Conservation (phyloP, 2,888 invertebrate genomes). For the Tyria jacobaeae region DNA sequence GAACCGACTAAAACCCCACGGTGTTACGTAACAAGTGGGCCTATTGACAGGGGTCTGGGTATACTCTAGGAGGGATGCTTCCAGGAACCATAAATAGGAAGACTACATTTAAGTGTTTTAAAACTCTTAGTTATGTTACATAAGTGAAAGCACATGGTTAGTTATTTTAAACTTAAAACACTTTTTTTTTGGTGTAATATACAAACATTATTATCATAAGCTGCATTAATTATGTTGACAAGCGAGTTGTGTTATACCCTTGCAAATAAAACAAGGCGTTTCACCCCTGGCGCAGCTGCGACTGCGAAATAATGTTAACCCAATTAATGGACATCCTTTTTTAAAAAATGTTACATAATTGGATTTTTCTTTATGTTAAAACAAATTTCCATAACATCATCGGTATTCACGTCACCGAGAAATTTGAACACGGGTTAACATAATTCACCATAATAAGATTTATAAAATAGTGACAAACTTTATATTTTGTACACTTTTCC, state of each 20-base stretch:
- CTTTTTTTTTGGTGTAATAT: neutral
- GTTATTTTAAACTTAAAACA: no score
- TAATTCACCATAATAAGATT: neutral
- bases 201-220: constrained; percentile 40
- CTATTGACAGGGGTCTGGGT: no score
- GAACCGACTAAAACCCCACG: no score
- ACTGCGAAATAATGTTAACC: constrained; percentile 50
- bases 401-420: neutral
- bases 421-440: neutral
- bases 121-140: neutral
- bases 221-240: constrained; percentile 50
- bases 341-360: constrained; percentile 50
- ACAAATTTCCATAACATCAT: neutral
- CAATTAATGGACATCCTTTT: constrained; percentile 67
- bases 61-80: no score
- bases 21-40: no score
- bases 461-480: neutral
- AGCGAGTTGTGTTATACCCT: constrained; percentile 46
- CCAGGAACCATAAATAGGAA: no score
- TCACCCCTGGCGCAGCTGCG: constrained; percentile 48
- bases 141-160: neutral
- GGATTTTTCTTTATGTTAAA: constrained; percentile 26
- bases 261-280: constrained; percentile 56
- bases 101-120: no score
- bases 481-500: no score